A percentile compares a stretch with the other conserved stretches of the same genome.
Evolutionary conservation across 2,888 invertebrate genomes (phyloP).

Genomic region (Euproctis similis): DNA sequence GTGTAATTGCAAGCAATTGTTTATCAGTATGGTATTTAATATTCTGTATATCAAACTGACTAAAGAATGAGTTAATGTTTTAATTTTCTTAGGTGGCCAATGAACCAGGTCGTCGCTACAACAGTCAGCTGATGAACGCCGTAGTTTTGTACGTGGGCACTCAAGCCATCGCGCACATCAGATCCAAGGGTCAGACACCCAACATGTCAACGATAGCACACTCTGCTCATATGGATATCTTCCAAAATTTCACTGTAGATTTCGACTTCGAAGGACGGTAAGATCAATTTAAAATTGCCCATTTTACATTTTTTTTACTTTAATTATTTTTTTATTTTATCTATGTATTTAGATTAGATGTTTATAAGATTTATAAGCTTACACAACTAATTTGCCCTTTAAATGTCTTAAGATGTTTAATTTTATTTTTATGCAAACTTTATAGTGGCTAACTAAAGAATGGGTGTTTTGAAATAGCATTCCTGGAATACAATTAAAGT

Average conservation of each 20-base stretch:
- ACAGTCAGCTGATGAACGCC: conserved; percentile 97
- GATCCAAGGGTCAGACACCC: conserved; percentile 92
- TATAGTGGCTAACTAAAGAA: too few relatives aligned
- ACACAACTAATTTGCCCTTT: too few relatives aligned
- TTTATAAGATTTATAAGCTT: too few relatives aligned
- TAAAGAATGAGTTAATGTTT: background rate
- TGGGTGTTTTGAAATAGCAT: too few relatives aligned
- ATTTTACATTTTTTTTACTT: too few relatives aligned
- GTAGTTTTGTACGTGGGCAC: conserved; percentile 98
- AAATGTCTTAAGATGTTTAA: too few relatives aligned
- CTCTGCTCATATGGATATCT: conserved; percentile 99
- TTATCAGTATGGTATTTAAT: background rate
- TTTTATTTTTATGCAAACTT: too few relatives aligned
- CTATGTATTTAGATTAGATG: too few relatives aligned
- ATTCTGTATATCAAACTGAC: background rate
- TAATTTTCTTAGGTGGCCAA: conserved; percentile 77
- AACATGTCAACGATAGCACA: conserved; percentile 99
- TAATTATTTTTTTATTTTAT: too few relatives aligned
- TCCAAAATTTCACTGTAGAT: conserved; percentile 98
- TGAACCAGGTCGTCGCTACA: conserved; percentile 94
- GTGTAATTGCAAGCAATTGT: too few relatives aligned
- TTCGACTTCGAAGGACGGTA: conserved; percentile 94
- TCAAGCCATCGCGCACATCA: conserved; percentile 94
- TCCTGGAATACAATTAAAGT: background rate
- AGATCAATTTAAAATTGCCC: conserved; percentile 15